phyloP scores from a whole-genome alignment of 2,888 invertebrate species.

The Mantis religiosa region DNA sequence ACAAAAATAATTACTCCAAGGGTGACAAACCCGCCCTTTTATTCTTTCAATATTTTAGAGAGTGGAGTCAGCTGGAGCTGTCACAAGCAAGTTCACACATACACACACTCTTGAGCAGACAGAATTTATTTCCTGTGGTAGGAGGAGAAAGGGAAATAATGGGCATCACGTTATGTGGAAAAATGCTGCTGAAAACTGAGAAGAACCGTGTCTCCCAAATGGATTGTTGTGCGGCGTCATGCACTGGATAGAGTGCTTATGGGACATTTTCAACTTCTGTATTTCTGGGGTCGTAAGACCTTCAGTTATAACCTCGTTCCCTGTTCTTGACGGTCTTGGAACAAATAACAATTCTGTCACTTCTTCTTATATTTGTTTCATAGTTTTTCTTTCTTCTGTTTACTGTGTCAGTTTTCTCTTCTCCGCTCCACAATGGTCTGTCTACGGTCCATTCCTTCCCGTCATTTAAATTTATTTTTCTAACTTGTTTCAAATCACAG shows the following conservation, averaged over 20 bases:
- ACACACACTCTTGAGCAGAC: neutral
- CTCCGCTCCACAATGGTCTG: too few relatives aligned
- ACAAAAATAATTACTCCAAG: neutral
- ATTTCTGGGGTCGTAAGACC: neutral
- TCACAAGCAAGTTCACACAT: neutral
- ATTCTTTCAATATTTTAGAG: neutral
- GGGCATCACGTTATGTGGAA: neutral
- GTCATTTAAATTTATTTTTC: too few relatives aligned
- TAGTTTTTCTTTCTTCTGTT: neutral
- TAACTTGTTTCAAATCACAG: too few relatives aligned
- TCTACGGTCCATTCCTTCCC: too few relatives aligned
- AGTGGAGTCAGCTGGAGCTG: neutral
- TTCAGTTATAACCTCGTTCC: neutral
- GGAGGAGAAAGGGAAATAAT: neutral
- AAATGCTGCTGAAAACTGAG: neutral
- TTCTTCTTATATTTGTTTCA: neutral
- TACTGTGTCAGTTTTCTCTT: neutral
- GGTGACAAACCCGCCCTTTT: neutral
- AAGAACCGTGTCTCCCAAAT: neutral
- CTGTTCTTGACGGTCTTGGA: neutral
- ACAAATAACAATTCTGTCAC: neutral
- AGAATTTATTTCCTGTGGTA: neutral
- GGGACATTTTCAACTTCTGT: neutral
- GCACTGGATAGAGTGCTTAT: neutral
- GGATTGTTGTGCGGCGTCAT: neutral